These are phyloP conservation scores for Carassius carassius DNA, from an alignment of 2,113 vertebrate species.

Conservation along the genomic window DNA sequence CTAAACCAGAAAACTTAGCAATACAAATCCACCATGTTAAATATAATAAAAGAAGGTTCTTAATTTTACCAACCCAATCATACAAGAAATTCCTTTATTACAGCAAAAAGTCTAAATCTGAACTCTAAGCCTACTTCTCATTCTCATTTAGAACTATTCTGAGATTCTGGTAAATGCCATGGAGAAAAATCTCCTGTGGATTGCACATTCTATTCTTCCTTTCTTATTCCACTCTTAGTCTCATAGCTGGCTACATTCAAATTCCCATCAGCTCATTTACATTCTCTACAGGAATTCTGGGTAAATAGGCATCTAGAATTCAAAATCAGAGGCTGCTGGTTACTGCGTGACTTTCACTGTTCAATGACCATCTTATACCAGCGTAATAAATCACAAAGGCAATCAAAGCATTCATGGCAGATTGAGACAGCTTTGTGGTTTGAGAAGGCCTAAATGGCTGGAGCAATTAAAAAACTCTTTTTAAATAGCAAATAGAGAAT, in stretches of 20 bases:
- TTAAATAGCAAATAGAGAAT: background rate
- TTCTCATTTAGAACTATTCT: slow-evolving; percentile 21
- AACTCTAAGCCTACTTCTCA: background rate
- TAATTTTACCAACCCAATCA: background rate
- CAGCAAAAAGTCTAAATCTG: background rate
- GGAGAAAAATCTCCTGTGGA: background rate
- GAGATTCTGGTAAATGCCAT: background rate
- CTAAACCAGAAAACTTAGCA: background rate
- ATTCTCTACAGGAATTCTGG: slow-evolving; percentile 32
- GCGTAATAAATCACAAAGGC: slow-evolving; percentile 21
- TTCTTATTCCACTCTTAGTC: background rate
- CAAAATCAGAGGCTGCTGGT: background rate
- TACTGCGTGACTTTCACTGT: slow-evolving; percentile 28
- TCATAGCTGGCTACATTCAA: background rate
- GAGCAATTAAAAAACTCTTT: slow-evolving; percentile 16
- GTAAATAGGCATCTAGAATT: slow-evolving; percentile 35
- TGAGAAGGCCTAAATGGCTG: background rate
- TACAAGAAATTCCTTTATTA: background rate
- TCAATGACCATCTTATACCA: slow-evolving; percentile 9
- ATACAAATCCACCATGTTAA: background rate
- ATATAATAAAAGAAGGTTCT: background rate
- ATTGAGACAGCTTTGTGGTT: background rate
- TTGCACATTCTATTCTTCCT: slow-evolving; percentile 6
- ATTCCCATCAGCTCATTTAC: slow-evolving; percentile 17
- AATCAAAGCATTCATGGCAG: slow-evolving; percentile 31